phyloP scores from a whole-genome alignment of 2,113 vertebrate genomes.

The Oryzias woworae region DNA sequence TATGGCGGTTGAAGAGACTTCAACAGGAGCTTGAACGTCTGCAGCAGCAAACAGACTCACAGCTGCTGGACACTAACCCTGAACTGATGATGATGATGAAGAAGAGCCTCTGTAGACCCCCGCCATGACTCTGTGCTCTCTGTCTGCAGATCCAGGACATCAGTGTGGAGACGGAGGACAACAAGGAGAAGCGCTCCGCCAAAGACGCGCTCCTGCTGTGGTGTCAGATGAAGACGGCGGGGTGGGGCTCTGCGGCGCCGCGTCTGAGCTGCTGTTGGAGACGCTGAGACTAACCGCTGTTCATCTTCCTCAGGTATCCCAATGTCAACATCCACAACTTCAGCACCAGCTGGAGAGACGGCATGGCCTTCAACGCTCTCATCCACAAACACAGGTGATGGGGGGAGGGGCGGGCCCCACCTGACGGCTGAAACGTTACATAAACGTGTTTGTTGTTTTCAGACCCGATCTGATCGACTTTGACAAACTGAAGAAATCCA shows the following conservation, averaged over 20 bases:
- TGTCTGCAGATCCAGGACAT: constrained; percentile 92
- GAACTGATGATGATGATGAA: not conserved
- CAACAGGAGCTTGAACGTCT: too few species aligned
- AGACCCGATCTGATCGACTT: constrained; percentile 98
- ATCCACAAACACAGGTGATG: constrained; percentile 96
- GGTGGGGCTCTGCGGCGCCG: constrained; percentile 75
- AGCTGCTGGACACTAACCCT: not conserved
- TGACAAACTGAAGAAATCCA: constrained; percentile 98
- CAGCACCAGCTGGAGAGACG: constrained; percentile 95
- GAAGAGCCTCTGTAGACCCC: not conserved
- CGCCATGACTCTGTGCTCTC: constrained; percentile 4
- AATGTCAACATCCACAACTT: constrained; percentile 99
- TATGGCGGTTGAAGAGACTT: too few species aligned
- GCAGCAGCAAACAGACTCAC: too few species aligned
- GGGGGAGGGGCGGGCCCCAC: not conserved
- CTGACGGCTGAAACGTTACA: not conserved
- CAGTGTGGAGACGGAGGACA: constrained; percentile 96
- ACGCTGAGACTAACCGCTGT: not conserved
- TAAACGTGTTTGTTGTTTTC: constrained; percentile 18
- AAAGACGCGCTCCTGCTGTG: constrained; percentile 94
- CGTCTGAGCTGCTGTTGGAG: accelerated
- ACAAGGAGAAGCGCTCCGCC: constrained; percentile 95
- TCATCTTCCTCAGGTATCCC: constrained; percentile 81
- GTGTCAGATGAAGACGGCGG: constrained; percentile 99
- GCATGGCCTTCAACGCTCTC: constrained; percentile 97